Conservation (phyloP, 2,888 invertebrate genomes). For the Rhyacophila evoluta region DNA sequence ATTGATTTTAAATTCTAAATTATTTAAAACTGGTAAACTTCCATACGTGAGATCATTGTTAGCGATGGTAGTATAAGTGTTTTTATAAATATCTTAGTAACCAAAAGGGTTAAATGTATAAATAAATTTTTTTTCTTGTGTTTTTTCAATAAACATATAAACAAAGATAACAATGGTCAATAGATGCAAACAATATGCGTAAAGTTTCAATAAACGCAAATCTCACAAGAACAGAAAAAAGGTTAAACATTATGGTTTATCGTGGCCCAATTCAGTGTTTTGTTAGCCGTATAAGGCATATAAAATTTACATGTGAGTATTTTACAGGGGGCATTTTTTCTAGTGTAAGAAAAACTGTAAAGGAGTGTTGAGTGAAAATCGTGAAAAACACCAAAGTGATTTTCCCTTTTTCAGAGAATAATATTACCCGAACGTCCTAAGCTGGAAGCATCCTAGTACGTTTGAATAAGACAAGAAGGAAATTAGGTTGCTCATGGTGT, state of each 20-base stretch:
- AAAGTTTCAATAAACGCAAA: neutral
- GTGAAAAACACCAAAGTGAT: conserved; percentile 5
- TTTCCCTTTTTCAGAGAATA: neutral
- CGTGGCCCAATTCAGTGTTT: neutral
- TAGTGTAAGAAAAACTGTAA: neutral
- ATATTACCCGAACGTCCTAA: neutral
- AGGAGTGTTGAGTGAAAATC: neutral
- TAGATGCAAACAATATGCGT: neutral
- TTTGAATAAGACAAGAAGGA: neutral
- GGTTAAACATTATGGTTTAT: conserved; percentile 7
- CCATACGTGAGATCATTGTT: no score
- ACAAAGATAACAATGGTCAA: neutral
- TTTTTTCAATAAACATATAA: no score
- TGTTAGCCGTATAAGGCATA: neutral
- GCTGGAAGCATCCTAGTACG: neutral
- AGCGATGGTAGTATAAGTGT: no score
- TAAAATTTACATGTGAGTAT: conserved; percentile 19
- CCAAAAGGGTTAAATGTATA: no score
- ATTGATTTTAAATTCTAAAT: no score
- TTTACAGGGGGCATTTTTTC: neutral
- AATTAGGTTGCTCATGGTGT: neutral
- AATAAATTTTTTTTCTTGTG: no score
- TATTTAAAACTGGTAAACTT: no score
- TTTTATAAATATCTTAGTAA: no score
- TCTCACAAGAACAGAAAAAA: neutral